Base-by-base conservation (phyloP, 2,797 vertebrate genomes). In the Rhinella marina region DNA sequence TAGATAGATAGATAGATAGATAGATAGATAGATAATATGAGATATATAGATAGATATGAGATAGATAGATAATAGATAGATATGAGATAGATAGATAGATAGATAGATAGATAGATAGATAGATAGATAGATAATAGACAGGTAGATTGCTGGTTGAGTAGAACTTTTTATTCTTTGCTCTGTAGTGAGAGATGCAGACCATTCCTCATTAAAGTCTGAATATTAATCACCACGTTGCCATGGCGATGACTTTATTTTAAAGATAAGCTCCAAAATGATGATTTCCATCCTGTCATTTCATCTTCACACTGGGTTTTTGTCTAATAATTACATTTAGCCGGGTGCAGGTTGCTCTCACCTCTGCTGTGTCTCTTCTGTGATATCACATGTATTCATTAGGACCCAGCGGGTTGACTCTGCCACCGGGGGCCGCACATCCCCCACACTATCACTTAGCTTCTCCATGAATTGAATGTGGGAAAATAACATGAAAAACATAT, bases 351-450 rank as follows among this genome's bases (percentile, higher is more conserved):
- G 52, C 52, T 73, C 23, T 85, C 83, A 88, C 87, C 87, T 85
- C 87, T 6, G 84, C 64, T 29, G 59, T 21, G 23, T 27, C 68
- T 75, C 61, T 77, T 78, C 79, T 84, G 25, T 86, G 73, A 82
- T 72, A 82, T 57, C 79, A 50, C 84, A 70, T 70, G 62, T 83
- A 57, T 41, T 86, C 88, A 83, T 86, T 83, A 86, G 41, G n/a
- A 59, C 85, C 62, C 84, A 83, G 88, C 88, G 76, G 80, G 87
- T n/a, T 23, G 19, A 23, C 64, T 1, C 23, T 14, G 68, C 54
- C 75, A 80, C 4, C 5, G 72, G 25, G 61, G 17, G 11, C 56
- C 52, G 7, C 29, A 27, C 56, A 19, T 64, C 70, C 3, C 29
- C 23, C 54, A 75, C 6, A 10, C 27, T 14, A 19, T 32, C 57